Percentiles rank a stretch among this genome's conserved stretches.
Conservation (phyloP, 2,888 invertebrate species). For the Temnothorax unifasciatus region DNA sequence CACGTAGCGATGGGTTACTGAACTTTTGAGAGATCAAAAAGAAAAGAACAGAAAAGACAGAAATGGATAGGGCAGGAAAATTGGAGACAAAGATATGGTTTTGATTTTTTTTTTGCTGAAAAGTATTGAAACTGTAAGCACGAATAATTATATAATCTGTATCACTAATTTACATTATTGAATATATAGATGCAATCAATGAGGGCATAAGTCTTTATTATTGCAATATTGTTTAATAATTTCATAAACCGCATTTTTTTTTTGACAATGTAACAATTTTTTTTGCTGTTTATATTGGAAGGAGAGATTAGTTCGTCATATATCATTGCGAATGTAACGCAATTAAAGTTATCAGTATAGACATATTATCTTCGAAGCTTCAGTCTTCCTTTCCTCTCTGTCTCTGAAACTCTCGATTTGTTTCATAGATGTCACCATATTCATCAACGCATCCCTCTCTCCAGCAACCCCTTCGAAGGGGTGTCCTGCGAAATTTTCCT, state of each 20-base stretch:
- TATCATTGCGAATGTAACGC: background rate
- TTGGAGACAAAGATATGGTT: background rate
- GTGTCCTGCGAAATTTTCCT: slow-evolving; percentile 43
- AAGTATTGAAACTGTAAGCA: background rate
- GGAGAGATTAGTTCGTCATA: background rate
- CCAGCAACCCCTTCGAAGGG: slow-evolving; percentile 29
- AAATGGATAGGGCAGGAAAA: background rate
- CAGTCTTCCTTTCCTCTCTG: background rate
- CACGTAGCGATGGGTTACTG: background rate
- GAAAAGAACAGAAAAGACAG: background rate
- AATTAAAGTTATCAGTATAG: background rate
- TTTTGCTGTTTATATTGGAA: background rate
- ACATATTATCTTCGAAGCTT: slow-evolving; percentile 35
- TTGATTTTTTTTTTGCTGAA: background rate
- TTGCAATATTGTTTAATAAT: slow-evolving; percentile 1
- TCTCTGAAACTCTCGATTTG: slow-evolving; percentile 3
- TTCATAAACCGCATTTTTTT: background rate
- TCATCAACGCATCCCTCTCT: slow-evolving; percentile 30
- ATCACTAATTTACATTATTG: background rate
- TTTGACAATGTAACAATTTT: too few species aligned
- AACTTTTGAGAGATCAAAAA: background rate
- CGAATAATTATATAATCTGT: background rate
- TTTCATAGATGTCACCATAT: slow-evolving; percentile 68
- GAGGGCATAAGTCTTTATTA: background rate
- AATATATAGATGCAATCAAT: background rate